Evolutionary conservation across 23 tunicate genomes (phyloP).

Genomic region (Trididemnum miniatum): DNA sequence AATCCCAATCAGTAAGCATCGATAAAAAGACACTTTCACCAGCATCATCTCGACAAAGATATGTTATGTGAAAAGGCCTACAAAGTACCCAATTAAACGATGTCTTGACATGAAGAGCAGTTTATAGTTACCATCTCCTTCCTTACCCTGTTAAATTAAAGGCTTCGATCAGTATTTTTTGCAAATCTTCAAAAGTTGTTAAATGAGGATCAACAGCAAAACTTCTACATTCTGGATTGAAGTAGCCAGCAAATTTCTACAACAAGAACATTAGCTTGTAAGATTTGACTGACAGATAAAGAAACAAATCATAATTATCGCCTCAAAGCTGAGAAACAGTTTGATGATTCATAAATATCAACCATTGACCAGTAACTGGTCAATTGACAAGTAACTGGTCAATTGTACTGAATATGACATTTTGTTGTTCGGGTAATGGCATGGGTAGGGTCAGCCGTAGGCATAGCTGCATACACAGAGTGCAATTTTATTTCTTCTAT

Average conservation of each 20-base stretch:
- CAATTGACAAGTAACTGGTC: no score
- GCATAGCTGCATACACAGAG: no score
- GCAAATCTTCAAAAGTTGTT: slow-evolving; percentile 82
- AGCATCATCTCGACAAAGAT: slow-evolving; percentile 89
- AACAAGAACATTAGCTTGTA: slow-evolving; percentile 4
- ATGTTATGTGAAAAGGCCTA: slow-evolving; percentile 83
- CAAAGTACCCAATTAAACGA: slow-evolving; percentile 46
- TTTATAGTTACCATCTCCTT: no score
- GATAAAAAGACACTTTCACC: slow-evolving; percentile 88
- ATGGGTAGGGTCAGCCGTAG: no score
- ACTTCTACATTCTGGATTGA: slow-evolving; percentile 83
- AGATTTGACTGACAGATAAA: no score
- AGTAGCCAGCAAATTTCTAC: slow-evolving; percentile 86
- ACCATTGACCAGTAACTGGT: no score
- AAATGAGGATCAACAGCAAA: slow-evolving; percentile 94
- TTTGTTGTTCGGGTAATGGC: no score
- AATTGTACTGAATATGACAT: no score
- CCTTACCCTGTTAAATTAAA: slow-evolving; percentile 72
- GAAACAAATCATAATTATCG: no score
- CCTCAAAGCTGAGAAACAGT: no score
- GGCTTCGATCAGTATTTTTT: slow-evolving; percentile 78
- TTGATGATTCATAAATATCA: not conserved
- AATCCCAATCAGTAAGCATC: slow-evolving; percentile 97
- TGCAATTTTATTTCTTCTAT: no score
- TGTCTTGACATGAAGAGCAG: no score